Conservation (phyloP, 92 coral and sea anemone species). For the Ricordea florida region DNA sequence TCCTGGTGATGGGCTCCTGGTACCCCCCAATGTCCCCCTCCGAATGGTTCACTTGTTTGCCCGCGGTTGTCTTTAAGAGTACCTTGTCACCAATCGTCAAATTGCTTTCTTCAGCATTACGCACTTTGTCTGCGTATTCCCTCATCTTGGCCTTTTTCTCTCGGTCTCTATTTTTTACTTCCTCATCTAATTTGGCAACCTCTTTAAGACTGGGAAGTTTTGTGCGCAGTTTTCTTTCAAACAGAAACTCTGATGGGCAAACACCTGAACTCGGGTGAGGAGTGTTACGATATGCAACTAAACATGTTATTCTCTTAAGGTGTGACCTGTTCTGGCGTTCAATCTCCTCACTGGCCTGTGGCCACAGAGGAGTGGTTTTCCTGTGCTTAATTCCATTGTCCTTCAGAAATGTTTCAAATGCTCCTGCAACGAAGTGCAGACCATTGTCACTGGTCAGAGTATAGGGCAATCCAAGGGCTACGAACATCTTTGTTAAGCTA, state of each 20-base stretch:
- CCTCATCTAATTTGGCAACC: slow-evolving; percentile 21
- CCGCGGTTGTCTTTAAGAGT: slow-evolving; percentile 18
- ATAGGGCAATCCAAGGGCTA: slow-evolving; percentile 27
- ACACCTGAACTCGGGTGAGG: slow-evolving; percentile 63
- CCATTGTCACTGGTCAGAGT: slow-evolving; percentile 48
- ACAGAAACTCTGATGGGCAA: slow-evolving; percentile 48
- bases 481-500: slow-evolving; percentile 20
- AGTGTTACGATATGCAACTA: slow-evolving; percentile 44
- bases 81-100: slow-evolving; percentile 29
- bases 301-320: slow-evolving; percentile 29
- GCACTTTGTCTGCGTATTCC: slow-evolving; percentile 35
- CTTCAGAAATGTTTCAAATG: not conserved
- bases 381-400: slow-evolving; percentile 28
- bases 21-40: too few relatives aligned
- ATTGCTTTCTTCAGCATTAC: slow-evolving; percentile 8
- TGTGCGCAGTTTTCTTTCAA: slow-evolving; percentile 30
- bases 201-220: slow-evolving; percentile 45
- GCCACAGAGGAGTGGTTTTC: slow-evolving; percentile 31
- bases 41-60: slow-evolving; percentile 52
- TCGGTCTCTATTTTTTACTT: slow-evolving; percentile 22
- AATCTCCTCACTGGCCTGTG: slow-evolving; percentile 50
- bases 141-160: slow-evolving; percentile 48
- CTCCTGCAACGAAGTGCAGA: slow-evolving; percentile 20
- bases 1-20: too few relatives aligned
- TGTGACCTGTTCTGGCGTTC: slow-evolving; percentile 43